Conservation (phyloP, 2,888 invertebrate species). For the Amaurobius ferox region DNA sequence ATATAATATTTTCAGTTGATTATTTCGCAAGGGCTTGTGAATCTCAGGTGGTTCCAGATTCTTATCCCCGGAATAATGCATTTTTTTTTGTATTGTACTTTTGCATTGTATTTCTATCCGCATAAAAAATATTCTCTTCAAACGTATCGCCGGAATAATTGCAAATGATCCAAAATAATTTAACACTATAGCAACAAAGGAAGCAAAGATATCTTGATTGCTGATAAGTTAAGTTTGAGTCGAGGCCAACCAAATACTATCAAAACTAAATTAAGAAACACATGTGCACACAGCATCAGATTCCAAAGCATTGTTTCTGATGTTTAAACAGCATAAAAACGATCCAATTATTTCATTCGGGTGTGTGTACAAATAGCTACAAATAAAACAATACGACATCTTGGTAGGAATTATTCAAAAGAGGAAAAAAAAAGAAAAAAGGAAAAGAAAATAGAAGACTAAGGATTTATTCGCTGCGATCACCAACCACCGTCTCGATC, state of each 20-base stretch:
- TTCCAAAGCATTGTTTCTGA: not conserved
- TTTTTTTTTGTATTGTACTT: no score
- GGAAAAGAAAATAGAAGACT: no score
- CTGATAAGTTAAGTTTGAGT: not conserved
- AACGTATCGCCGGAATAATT: not conserved
- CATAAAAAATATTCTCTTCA: not conserved
- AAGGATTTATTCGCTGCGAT: no score
- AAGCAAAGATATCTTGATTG: not conserved
- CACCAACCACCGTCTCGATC: no score
- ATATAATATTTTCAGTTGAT: no score
- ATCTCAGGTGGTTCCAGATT: no score
- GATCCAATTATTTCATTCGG: not conserved
- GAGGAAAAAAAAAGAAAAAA: no score
- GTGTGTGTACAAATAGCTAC: not conserved
- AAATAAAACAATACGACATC: no score
- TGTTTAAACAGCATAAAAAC: not conserved
- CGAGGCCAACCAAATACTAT: not conserved
- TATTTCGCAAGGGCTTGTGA: no score
- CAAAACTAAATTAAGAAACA: conserved; percentile 9
- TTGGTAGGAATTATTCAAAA: no score
- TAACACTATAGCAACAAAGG: not conserved
- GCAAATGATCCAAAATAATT: conserved; percentile 6
- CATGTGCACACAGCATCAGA: not conserved
- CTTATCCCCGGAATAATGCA: no score
- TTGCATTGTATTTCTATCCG: not conserved